A percentile compares a stretch with the other conserved stretches of the same genome.
phyloP scores from a whole-genome alignment of 2,797 vertebrate species.

The Bovichtus diacanthus region DNA sequence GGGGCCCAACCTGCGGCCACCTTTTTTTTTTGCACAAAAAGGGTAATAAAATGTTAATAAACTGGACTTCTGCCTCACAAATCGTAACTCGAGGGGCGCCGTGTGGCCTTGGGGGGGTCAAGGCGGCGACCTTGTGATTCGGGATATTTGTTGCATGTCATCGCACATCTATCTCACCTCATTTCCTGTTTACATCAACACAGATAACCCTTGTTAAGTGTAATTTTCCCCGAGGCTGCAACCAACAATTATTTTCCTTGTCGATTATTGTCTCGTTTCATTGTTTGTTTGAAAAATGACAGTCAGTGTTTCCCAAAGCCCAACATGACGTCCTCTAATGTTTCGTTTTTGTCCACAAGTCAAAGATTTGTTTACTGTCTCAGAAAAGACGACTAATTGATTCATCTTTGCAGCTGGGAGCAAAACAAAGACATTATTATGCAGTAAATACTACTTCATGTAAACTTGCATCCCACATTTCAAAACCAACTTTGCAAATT shows the following conservation, averaged over 20 bases:
- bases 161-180: neutral
- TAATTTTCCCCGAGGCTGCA: no score
- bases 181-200: neutral
- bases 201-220: no score
- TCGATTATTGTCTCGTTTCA: no score
- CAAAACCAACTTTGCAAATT: neutral
- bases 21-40: slow-evolving; percentile 17
- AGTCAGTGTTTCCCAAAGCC: no score
- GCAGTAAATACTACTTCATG: neutral
- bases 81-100: neutral
- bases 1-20: slow-evolving; percentile 3
- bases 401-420: no score
- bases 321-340: no score
- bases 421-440: no score
- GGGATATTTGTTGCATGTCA: neutral
- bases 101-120: neutral
- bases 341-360: accelerated
- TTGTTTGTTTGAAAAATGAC: no score
- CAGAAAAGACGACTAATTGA: no score
- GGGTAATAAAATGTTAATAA: slow-evolving; percentile 14
- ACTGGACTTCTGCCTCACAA: neutral
- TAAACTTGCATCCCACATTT: neutral
- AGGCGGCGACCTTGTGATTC: neutral
- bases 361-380: no score
- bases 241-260: no score